Base-by-base conservation (phyloP, 2,888 invertebrate species). In the Tridacna crocea region DNA sequence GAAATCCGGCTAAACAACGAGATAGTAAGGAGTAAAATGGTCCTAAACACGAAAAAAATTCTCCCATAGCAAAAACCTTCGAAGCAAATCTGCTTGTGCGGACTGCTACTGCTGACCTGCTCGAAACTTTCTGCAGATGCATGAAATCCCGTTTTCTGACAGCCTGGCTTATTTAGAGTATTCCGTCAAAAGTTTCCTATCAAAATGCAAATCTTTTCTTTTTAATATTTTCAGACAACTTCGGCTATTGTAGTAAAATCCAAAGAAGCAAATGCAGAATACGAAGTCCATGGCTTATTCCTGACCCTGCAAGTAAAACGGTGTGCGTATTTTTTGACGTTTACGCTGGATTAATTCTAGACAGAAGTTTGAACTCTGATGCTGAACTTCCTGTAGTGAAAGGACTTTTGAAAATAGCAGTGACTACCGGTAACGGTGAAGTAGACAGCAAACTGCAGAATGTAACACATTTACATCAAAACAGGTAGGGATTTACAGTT, bases 301-400 rank as follows among this genome's bases (percentile, higher is more conserved):
- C 51, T 17, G 51, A 70, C 70, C 8, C 51, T 6, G 22, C 22
- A 13, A 70, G 70, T 70, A 48, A 48, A 26, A 70, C 22, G 4
- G 26, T 70, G 19, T 70, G 70, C 51, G 46, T 70, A 51, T 70
- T 70, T 51, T 15, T 70, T 48, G 70, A 70, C 19, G 70, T 70
- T 11, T 70, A 22, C 24, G 51, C 70, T 13, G 70, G 51, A 24
- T 15, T 47, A 51, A 17, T n/a, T 17, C 22, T n/a, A 2, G 61
- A 24, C 6, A 70, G 19, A 26, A 47, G 70, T 17, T 26, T 27
- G 13, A 48, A 26, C 15, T 24, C 51, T 10, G 24, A 13, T 24
- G 24, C 47, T 13, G 47, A 24, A 13, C 51, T 51, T 51, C 10
- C 24, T 4, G 51, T 22, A 26, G 22, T 70, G 46, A 47, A 70